Conservation (phyloP, 2,797 vertebrate genomes). For the Thaleichthys pacificus region DNA sequence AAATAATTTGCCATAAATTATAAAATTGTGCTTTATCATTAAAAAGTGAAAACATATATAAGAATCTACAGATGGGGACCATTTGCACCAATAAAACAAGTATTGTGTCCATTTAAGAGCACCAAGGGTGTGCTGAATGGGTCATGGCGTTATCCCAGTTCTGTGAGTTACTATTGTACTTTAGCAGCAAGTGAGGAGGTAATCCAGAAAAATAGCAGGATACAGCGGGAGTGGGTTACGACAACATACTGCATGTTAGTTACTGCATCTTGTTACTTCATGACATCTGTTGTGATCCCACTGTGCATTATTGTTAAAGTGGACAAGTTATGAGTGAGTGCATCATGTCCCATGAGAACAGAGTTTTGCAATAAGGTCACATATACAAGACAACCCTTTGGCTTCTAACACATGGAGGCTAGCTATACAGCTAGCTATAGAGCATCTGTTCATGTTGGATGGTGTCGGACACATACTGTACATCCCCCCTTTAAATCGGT, state of each 20-base stretch:
- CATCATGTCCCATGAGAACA: constrained; percentile 30
- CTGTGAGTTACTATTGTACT: constrained; percentile 51
- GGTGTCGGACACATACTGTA: constrained; percentile 32
- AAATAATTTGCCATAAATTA: too few species aligned
- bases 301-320: constrained; percentile 3
- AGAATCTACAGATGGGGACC: too few species aligned
- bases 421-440: constrained; percentile 35
- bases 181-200: constrained; percentile 58
- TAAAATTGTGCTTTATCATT: too few species aligned
- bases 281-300: constrained; percentile 29
- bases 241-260: constrained; percentile 50
- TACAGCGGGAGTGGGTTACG: constrained; percentile 31
- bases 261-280: constrained; percentile 49
- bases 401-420: constrained; percentile 42
- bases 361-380: constrained; percentile 22
- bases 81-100: too few species aligned
- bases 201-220: constrained; percentile 29
- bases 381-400: constrained; percentile 3
- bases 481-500: constrained; percentile 9
- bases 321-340: constrained; percentile 45
- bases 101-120: too few species aligned
- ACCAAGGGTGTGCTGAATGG: too few species aligned
- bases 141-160: constrained; percentile 50
- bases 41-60: too few species aligned
- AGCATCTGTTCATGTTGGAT: constrained; percentile 30